Percentiles rank a stretch among this genome's conserved stretches.
These are phyloP conservation scores for Cephus nigrinus DNA, from an alignment of 2,888 invertebrate genomes.

Conservation along the genomic window DNA sequence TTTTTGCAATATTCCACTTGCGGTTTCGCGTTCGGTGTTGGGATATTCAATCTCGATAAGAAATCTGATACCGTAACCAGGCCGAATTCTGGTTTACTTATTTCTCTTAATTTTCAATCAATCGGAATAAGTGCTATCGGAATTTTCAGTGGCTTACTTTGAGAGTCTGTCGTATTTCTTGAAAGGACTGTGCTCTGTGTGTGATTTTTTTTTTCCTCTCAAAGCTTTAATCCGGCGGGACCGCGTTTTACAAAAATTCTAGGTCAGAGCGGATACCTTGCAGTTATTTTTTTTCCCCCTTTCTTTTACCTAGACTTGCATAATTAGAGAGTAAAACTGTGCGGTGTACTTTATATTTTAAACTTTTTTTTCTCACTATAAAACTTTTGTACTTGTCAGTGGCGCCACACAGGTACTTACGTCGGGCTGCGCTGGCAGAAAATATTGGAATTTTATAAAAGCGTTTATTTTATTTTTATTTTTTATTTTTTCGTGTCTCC, in stretches of 20 bases:
- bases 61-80: neutral
- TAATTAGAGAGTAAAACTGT: neutral
- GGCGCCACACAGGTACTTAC: neutral
- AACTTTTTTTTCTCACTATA: neutral
- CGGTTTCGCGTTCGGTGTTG: neutral
- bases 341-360: neutral
- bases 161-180: too few relatives aligned
- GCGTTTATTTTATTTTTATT: neutral
- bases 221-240: neutral
- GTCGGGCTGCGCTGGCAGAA: neutral
- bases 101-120: neutral
- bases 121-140: neutral
- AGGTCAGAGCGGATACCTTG: too few relatives aligned
- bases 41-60: neutral
- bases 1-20: neutral
- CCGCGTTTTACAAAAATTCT: neutral
- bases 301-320: neutral
- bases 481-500: too few relatives aligned
- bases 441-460: neutral
- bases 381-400: neutral
- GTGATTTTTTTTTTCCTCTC: neutral
- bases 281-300: too few relatives aligned
- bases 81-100: neutral
- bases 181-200: neutral
- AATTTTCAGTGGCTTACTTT: neutral